Evolutionary conservation across 2,888 invertebrate species (phyloP).

Genomic region (Aethes cnicana): DNA sequence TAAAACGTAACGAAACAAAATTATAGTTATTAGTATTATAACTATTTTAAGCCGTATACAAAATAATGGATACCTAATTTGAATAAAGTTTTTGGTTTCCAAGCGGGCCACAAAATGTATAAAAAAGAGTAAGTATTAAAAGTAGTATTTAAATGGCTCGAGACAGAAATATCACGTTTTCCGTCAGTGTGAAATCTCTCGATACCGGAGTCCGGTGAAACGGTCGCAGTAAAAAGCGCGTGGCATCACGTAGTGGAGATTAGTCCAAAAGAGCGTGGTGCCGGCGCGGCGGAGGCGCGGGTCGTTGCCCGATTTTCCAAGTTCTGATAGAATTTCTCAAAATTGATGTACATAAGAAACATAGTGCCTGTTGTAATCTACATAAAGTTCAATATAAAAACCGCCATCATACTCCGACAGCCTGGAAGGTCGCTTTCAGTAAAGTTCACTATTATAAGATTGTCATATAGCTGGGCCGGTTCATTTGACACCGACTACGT

Average conservation of each 20-base stretch:
- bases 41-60: too few relatives aligned
- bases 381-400: too few relatives aligned
- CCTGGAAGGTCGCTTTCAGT: too few relatives aligned
- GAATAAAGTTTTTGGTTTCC: too few relatives aligned
- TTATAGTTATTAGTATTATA: too few relatives aligned
- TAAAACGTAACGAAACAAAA: too few relatives aligned
- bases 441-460: too few relatives aligned
- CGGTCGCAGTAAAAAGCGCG: constrained; percentile 61
- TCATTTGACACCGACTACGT: too few relatives aligned
- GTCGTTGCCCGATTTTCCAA: constrained; percentile 64
- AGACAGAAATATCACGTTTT: constrained; percentile 71
- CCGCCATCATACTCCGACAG: too few relatives aligned
- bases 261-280: constrained; percentile 60
- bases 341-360: neutral
- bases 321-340: constrained; percentile 54
- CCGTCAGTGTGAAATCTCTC: constrained; percentile 66
- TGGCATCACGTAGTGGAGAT: constrained; percentile 66
- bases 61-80: too few relatives aligned
- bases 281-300: constrained; percentile 46
- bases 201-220: constrained; percentile 63
- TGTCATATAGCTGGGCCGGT: too few relatives aligned
- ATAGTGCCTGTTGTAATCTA: neutral
- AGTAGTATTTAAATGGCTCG: constrained; percentile 46
- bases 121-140: constrained; percentile 5
- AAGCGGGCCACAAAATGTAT: too few relatives aligned